phyloP scores from a whole-genome alignment of 2,113 vertebrate species.

The Mobula birostris region DNA sequence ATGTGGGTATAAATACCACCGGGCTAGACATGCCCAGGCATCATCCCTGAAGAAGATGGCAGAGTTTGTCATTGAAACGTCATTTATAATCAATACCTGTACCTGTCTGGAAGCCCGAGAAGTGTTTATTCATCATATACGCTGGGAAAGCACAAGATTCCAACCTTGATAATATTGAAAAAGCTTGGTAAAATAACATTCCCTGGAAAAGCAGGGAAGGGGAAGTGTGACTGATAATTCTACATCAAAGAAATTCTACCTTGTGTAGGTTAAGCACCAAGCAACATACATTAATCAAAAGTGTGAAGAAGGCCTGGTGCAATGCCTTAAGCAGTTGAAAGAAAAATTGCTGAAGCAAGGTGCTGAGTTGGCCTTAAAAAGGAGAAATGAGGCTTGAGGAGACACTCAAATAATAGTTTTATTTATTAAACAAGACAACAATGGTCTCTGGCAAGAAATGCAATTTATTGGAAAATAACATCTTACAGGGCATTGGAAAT shows the following conservation, averaged over 20 bases:
- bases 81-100: too few species aligned
- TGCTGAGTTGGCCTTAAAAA: background rate
- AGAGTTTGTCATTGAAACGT: too few species aligned
- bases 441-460: background rate
- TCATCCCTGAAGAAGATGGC: too few species aligned
- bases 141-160: too few species aligned
- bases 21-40: too few species aligned
- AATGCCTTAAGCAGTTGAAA: background rate
- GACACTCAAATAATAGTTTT: background rate
- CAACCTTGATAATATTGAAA: too few species aligned
- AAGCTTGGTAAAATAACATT: background rate
- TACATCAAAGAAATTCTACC: background rate
- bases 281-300: background rate
- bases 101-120: too few species aligned
- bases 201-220: background rate
- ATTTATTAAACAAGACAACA: constrained; percentile 5
- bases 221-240: background rate
- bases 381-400: background rate
- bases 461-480: background rate
- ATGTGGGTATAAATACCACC: too few species aligned
- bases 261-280: background rate
- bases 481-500: background rate
- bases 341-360: background rate
- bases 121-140: too few species aligned
- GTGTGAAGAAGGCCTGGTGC: background rate